These are phyloP conservation scores for Cyanoramphus novaezelandiae DNA, from an alignment of 2,113 vertebrate species.

Conservation along the genomic window DNA sequence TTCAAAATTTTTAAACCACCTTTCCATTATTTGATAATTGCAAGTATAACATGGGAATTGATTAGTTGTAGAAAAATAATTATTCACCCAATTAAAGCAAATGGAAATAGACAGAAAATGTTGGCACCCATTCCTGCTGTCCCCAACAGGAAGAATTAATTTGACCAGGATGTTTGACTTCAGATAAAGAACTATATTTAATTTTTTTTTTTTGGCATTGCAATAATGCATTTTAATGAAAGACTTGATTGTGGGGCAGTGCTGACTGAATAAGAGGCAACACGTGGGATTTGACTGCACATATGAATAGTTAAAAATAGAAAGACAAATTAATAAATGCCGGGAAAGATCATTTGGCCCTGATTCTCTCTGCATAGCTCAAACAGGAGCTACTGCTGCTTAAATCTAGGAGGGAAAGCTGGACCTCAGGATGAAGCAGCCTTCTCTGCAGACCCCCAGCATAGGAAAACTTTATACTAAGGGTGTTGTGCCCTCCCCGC, in stretches of 20 bases:
- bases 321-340: background rate
- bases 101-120: conserved; percentile 1
- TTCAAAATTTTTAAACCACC: conserved; percentile 17
- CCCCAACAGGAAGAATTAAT: background rate
- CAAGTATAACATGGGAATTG: conserved; percentile 39
- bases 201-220: background rate
- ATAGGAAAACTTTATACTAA: background rate
- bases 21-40: conserved; percentile 36
- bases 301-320: conserved; percentile 21
- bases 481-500: background rate
- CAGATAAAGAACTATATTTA: background rate
- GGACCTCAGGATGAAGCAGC: background rate
- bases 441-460: background rate
- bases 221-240: conserved; percentile 3
- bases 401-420: background rate
- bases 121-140: background rate
- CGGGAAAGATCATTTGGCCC: background rate
- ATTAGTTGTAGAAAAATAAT: conserved; percentile 48
- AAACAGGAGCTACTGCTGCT: background rate
- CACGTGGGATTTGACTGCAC: background rate
- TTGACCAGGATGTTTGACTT: background rate
- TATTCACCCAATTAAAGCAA: conserved; percentile 47
- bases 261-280: background rate
- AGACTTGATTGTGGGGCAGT: background rate
- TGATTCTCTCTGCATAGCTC: background rate